Evolutionary conservation across 1,140 invertebrate species (phyloP).

Genomic region (Eumaeus atala): DNA sequence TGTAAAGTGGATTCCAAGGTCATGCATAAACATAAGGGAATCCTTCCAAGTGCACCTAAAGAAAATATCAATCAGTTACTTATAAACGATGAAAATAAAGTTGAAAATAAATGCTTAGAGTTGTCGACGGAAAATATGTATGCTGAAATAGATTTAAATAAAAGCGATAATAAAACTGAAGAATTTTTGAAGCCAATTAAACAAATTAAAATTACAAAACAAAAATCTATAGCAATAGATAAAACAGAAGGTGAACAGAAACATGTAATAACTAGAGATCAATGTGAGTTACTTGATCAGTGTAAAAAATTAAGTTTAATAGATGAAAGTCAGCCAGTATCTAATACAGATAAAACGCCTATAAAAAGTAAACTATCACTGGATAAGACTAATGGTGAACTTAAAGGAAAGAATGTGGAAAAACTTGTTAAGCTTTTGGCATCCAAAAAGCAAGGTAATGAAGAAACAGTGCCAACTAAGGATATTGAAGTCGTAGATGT

Average conservation of each 20-base stretch:
- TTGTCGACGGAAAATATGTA: constrained; percentile 16
- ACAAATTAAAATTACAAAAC: constrained; percentile 5
- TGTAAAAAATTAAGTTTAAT: constrained; percentile 1
- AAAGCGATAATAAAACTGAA: constrained; percentile 28
- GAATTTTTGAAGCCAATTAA: constrained; percentile 16
- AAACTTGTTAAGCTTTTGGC: constrained; percentile 44
- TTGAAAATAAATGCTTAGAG: constrained; percentile 8
- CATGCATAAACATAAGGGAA: constrained; percentile 53
- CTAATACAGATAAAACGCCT: constrained; percentile 1
- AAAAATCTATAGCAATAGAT: background rate
- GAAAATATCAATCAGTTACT: constrained; percentile 7
- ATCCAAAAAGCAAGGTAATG: constrained; percentile 28
- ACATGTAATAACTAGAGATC: constrained; percentile 10
- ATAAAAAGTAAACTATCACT: constrained; percentile 11
- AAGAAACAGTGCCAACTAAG: constrained; percentile 15
- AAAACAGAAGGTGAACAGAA: constrained; percentile 5
- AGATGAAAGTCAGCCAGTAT: background rate
- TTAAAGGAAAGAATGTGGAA: constrained; percentile 34
- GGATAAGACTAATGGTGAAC: constrained; percentile 27
- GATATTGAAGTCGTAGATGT: constrained; percentile 19
- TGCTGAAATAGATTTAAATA: constrained; percentile 23
- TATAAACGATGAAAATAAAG: constrained; percentile 6
- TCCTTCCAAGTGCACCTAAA: constrained; percentile 48
- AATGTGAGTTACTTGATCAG: too few species aligned
- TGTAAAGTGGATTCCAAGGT: constrained; percentile 61